A percentile compares a stretch with the other conserved stretches of the same genome.
These are phyloP conservation scores for Rhinogobio ventralis DNA, from an alignment of 2,797 vertebrate genomes.

Conservation along the genomic window DNA sequence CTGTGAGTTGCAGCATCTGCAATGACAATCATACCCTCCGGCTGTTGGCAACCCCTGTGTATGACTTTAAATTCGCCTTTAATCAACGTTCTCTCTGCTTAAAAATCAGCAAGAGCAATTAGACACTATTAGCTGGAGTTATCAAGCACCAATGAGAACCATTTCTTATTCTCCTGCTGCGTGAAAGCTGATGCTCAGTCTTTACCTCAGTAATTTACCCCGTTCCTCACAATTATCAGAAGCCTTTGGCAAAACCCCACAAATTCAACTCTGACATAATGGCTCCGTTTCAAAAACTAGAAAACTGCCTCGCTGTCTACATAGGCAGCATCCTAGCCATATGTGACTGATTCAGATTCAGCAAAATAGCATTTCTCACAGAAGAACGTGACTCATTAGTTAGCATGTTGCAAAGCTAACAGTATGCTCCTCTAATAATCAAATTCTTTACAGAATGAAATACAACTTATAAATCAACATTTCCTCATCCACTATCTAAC, in stretches of 20 bases:
- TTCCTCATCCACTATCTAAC: neutral
- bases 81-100: constrained; percentile 58
- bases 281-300: neutral
- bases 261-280: neutral
- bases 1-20: constrained; percentile 14
- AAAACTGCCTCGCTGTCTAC: neutral
- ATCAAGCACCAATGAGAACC: constrained; percentile 39
- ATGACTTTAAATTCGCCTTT: constrained; percentile 23
- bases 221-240: constrained; percentile 21
- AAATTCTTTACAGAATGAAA: neutral
- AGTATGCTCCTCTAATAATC: neutral
- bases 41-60: constrained; percentile 12
- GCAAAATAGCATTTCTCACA: neutral
- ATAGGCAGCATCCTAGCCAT: neutral
- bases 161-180: constrained; percentile 9
- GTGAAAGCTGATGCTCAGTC: constrained; percentile 22
- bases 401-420: constrained; percentile 31
- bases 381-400: neutral
- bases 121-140: constrained; percentile 69
- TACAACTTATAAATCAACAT: neutral
- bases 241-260: constrained; percentile 13
- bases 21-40: neutral
- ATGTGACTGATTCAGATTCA: neutral
- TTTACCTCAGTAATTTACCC: constrained; percentile 30
- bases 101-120: constrained; percentile 73